phyloP scores from a whole-genome alignment of 2,888 invertebrate species.

The Cabera pusaria region DNA sequence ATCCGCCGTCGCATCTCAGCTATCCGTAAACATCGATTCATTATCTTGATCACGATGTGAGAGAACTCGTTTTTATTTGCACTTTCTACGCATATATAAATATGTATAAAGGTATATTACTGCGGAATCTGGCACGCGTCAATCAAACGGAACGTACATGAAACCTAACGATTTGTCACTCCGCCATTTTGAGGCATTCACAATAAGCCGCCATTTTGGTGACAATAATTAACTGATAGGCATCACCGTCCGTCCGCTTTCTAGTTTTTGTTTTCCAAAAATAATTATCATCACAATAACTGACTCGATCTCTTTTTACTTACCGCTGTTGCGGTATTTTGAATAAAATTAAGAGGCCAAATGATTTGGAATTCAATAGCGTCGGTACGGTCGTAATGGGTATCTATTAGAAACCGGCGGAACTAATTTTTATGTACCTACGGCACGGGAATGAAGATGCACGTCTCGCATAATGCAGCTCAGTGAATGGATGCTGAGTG shows the following conservation, averaged over 20 bases:
- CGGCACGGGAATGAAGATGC: constrained; percentile 34
- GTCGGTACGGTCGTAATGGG: constrained; percentile 55
- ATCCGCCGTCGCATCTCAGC: constrained; percentile 43
- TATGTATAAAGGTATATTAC: constrained; percentile 73
- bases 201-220: constrained; percentile 78
- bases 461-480: constrained; percentile 23
- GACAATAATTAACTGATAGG: constrained; percentile 82
- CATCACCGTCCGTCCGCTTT: constrained; percentile 75
- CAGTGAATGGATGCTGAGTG: constrained; percentile 20
- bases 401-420: constrained; percentile 60
- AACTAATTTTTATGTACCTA: constrained; percentile 54
- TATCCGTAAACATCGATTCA: constrained; percentile 64
- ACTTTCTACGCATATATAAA: constrained; percentile 80
- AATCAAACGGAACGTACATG: constrained; percentile 76
- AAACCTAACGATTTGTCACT: constrained; percentile 78
- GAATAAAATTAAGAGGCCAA: constrained; percentile 74
- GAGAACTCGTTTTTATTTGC: constrained; percentile 78
- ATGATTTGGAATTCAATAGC: constrained; percentile 65
- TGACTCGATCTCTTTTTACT: constrained; percentile 76
- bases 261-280: constrained; percentile 81
- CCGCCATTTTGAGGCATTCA: constrained; percentile 73
- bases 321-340: constrained; percentile 79
- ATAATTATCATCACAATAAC: constrained; percentile 82
- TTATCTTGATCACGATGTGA: constrained; percentile 69
- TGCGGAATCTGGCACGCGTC: constrained; percentile 79